phyloP scores from a whole-genome alignment of 2,888 invertebrate genomes.

The Lissocephala sabroskyi region DNA sequence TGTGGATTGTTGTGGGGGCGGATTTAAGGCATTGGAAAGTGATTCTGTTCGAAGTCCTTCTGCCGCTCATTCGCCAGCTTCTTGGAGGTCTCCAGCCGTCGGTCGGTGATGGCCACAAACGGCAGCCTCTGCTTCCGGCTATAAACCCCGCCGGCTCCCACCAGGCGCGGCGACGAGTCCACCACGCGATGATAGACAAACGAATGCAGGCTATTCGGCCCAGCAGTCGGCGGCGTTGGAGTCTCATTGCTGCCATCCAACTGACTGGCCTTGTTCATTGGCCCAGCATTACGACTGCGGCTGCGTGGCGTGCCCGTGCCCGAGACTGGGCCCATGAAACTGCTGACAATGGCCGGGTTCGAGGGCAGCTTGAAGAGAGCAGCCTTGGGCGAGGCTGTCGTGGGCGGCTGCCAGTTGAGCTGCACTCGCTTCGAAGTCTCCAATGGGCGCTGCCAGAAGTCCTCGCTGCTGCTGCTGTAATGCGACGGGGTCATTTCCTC shows the following conservation, averaged over 20 bases:
- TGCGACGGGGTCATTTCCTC: conserved; percentile 17
- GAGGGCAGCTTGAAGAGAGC: conserved; percentile 56
- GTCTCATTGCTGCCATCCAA: too few species aligned
- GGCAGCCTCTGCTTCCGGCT: conserved; percentile 70
- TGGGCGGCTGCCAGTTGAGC: conserved; percentile 12
- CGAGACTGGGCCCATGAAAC: too few species aligned
- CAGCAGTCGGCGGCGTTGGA: too few species aligned
- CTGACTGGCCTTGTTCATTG: conserved; percentile 64
- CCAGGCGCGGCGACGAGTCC: conserved; percentile 63
- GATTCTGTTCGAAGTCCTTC: conserved; percentile 71
- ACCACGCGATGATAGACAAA: conserved; percentile 71
- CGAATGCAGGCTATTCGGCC: too few species aligned
- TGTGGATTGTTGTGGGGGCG: too few species aligned
- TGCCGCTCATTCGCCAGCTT: conserved; percentile 55
- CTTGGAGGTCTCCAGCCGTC: conserved; percentile 67
- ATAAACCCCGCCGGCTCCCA: conserved; percentile 52
- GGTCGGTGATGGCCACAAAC: conserved; percentile 72
- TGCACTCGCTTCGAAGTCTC: conserved; percentile 39
- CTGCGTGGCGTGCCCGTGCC: conserved; percentile 63
- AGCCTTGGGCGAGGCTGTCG: conserved; percentile 42
- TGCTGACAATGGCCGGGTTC: conserved; percentile 56
- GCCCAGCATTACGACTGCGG: conserved; percentile 58
- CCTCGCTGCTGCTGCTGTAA: conserved; percentile 11
- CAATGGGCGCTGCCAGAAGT: conserved; percentile 52
- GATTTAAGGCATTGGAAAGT: conserved; percentile 72